Base-by-base conservation (phyloP, 2,888 invertebrate genomes). In the Plagodis pulveraria region DNA sequence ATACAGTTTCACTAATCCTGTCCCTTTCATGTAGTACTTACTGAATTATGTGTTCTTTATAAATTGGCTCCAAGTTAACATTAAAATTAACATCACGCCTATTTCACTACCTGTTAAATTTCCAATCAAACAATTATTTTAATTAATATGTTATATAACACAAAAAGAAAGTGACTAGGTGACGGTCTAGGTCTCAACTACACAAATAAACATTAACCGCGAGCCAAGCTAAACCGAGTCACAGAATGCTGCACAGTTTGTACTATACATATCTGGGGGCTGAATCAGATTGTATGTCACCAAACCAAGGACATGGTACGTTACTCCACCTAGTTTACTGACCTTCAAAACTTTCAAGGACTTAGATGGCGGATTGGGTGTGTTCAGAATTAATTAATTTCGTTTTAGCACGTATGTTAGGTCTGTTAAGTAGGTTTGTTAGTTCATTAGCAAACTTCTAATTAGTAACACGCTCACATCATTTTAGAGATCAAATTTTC, bases 291-390 rank as follows among this genome's bases (percentile, higher is more conserved):
- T 8, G 47, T 47, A 40, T 44, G 56, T 12, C 51, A 51, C 44
- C 36, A 35, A 50, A 66, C 58, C 62, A 68, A 64, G 67, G 66
- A 43, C 67, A 43, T 46, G 56, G 46, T 52, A 33, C 51, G 64
- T 58, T 53, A 55, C 43, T 50, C 60, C 46, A 63, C 58, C 58
- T 54, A 60, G 63, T 58, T 64, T 47, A 42, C 53, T 62, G 68
- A 64, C 68, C 68, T 68, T 62, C 61, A 59, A 63, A 62, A 66
- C 62, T 55, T 50, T 40, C 60, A 56, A 56, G 60, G 56, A 56
- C 60, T 46, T 32, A 46, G 34, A 58, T 50, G 46, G 50, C 6
- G 40, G 57, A 40, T 49, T 38, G 50, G 10, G 8, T 40, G 64
- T 57, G 65, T 12, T 47, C 50, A 5, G 66, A 66, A 66, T 66